Conservation (phyloP, 2,888 invertebrate species). For the Phania funesta region DNA sequence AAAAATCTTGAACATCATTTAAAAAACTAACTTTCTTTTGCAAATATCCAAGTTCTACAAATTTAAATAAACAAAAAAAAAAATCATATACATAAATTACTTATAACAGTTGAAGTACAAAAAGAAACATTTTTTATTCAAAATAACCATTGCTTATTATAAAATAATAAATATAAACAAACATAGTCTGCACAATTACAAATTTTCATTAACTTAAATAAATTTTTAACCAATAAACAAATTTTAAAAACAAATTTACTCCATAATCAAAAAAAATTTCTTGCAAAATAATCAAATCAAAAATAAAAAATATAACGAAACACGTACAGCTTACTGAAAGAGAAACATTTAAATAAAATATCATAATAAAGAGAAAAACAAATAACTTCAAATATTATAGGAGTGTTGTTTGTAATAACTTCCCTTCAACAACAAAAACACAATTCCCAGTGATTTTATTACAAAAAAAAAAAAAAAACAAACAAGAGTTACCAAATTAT, state of each 20-base stretch:
- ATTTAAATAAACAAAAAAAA: conserved; percentile 50
- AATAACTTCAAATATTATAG: conserved; percentile 18
- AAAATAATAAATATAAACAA: conserved; percentile 51
- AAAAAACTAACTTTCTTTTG: conserved; percentile 58
- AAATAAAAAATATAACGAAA: conserved; percentile 56
- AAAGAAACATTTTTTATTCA: conserved; percentile 66
- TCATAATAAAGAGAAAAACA: neutral
- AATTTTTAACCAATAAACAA: conserved; percentile 53
- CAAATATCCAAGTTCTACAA: conserved; percentile 54
- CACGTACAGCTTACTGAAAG: conserved; percentile 45
- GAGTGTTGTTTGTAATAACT: conserved; percentile 13
- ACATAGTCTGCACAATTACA: conserved; percentile 69
- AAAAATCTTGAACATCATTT: conserved; percentile 15
- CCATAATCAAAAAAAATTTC: conserved; percentile 51
- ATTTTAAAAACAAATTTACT: conserved; percentile 65
- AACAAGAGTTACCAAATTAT: conserved; percentile 35
- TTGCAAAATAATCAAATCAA: conserved; percentile 40
- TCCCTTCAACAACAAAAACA: conserved; percentile 26
- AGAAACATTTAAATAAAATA: conserved; percentile 13
- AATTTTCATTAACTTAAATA: conserved; percentile 72
- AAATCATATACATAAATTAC: conserved; percentile 52
- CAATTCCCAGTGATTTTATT: conserved; percentile 50
- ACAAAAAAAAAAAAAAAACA: conserved; percentile 25
- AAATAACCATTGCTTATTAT: conserved; percentile 69
- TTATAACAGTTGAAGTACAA: conserved; percentile 62